Evolutionary conservation across 2,888 invertebrate species (phyloP).

Genomic region (Conchocele bisecta): DNA sequence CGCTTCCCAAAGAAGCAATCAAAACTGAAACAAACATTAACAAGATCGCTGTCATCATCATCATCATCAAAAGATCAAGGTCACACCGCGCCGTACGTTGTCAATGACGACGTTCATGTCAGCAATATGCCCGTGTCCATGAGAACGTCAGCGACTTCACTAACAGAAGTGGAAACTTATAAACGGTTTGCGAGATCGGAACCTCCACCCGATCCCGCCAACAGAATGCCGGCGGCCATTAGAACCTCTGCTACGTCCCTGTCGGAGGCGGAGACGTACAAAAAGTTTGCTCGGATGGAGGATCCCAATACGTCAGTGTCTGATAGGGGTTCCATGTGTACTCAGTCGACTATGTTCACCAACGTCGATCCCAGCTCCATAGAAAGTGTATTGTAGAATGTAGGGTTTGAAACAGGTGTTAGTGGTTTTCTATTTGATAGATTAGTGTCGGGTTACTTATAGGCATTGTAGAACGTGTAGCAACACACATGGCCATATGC

Average conservation of each 20-base stretch:
- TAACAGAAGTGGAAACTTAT: not conserved
- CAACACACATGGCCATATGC: too few relatives aligned
- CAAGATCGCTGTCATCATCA: too few relatives aligned
- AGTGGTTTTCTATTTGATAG: too few relatives aligned
- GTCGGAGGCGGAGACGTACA: slow-evolving; percentile 43
- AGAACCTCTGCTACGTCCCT: slow-evolving; percentile 40
- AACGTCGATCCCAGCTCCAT: slow-evolving; percentile 11
- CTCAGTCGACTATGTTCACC: slow-evolving; percentile 7
- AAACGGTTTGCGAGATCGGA: too few relatives aligned
- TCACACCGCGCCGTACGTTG: too few relatives aligned
- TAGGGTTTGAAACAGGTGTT: too few relatives aligned
- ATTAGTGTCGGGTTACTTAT: too few relatives aligned
- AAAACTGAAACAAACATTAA: too few relatives aligned
- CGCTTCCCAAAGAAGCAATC: slow-evolving; percentile 41
- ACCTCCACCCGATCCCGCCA: too few relatives aligned
- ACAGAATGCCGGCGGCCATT: slow-evolving; percentile 12
- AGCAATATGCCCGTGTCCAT: not conserved
- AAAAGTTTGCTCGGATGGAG: slow-evolving; percentile 39
- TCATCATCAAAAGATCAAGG: too few relatives aligned
- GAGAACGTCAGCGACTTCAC: not conserved
- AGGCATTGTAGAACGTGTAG: too few relatives aligned
- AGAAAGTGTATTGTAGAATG: slow-evolving; percentile 24
- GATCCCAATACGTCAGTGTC: slow-evolving; percentile 16
- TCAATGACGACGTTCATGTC: too few relatives aligned
- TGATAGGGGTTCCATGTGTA: slow-evolving; percentile 4